phyloP scores from a whole-genome alignment of 2,113 vertebrate species.

The Peromyscus californicus region DNA sequence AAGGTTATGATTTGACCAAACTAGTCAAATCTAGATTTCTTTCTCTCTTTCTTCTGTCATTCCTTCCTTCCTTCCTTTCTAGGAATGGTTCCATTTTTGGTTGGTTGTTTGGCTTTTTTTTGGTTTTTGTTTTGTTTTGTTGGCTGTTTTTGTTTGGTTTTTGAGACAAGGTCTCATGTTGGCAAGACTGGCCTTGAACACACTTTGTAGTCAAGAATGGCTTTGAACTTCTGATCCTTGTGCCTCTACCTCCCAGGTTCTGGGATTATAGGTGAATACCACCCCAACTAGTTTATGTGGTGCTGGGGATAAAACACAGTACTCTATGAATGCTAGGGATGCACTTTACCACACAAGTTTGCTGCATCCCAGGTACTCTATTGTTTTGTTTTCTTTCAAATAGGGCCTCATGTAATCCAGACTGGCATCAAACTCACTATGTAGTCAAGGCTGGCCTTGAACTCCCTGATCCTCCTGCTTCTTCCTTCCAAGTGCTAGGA shows the following conservation, averaged over 20 bases:
- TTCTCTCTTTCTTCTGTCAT: background rate
- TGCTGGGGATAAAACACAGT: background rate
- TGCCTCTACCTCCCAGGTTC: background rate
- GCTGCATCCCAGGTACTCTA: background rate
- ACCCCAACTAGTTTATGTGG: background rate
- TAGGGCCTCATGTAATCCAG: background rate
- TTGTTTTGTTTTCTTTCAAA: background rate
- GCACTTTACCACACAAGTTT: background rate
- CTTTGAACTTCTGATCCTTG: background rate
- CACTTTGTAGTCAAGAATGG: background rate
- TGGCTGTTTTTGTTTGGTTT: background rate
- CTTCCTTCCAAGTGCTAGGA: background rate
- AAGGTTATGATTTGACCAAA: constrained; percentile 42
- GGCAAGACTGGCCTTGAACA: background rate
- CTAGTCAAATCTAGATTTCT: constrained; percentile 17
- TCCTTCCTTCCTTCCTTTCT: background rate
- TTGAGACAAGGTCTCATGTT: background rate
- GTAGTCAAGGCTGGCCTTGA: background rate
- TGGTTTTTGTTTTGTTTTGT: background rate
- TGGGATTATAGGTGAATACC: background rate
- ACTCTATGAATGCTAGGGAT: background rate
- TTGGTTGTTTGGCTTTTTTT: background rate
- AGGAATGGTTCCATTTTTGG: background rate
- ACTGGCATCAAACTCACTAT: background rate
- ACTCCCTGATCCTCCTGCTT: background rate